Conservation (phyloP, 2,888 invertebrate species). For the Entomobrya multifasciata region DNA sequence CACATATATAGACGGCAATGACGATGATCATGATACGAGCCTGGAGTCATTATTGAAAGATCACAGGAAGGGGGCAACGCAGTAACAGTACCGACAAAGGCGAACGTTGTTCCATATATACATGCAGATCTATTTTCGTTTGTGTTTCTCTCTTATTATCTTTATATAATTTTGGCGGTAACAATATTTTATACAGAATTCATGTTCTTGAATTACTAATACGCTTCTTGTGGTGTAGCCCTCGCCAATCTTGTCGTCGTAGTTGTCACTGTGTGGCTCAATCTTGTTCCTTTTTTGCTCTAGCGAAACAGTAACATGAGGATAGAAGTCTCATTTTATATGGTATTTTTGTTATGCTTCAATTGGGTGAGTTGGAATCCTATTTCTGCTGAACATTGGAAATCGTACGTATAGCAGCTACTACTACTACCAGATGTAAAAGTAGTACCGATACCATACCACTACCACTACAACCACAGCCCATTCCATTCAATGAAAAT, state of each 20-base stretch:
- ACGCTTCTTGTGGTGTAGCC: conserved; percentile 24
- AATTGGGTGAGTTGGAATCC: conserved; percentile 45
- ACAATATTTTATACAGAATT: no score
- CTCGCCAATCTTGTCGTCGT: no score
- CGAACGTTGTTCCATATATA: not conserved
- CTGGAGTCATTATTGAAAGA: conserved; percentile 52
- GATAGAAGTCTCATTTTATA: not conserved
- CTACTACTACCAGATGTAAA: no score
- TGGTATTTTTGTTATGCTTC: not conserved
- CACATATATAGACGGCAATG: not conserved
- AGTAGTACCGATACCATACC: no score
- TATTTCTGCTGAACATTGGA: conserved; percentile 43
- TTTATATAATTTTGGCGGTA: not conserved
- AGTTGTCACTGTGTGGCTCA: no score
- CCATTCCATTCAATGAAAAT: conserved; percentile 54
- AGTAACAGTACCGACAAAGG: no score
- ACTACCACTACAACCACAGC: conserved; percentile 35
- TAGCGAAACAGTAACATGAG: not conserved
- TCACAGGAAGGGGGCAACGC: no score
- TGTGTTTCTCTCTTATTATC: conserved; percentile 4
- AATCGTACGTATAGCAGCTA: no score
- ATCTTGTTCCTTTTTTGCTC: conserved; percentile 27
- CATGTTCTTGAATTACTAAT: conserved; percentile 39
- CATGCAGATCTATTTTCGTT: not conserved
- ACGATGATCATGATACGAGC: conserved; percentile 36